A percentile compares a stretch with the other conserved stretches of the same genome.
phyloP scores from a whole-genome alignment of 1,140 invertebrate genomes.

The Telenomus remus region DNA sequence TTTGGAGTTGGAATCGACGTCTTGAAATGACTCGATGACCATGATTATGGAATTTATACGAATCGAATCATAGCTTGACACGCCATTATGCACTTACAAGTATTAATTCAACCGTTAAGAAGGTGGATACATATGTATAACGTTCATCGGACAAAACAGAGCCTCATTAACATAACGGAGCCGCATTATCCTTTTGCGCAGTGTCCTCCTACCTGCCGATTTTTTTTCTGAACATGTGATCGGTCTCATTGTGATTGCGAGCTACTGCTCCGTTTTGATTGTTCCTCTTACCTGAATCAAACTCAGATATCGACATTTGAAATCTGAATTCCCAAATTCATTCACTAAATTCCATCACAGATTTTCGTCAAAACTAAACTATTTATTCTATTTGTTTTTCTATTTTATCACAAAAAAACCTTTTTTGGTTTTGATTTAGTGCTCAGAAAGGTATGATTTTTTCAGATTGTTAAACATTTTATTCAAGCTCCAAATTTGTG shows the following conservation, averaged over 20 bases:
- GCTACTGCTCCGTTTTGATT: constrained; percentile 20
- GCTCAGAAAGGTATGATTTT: too few relatives aligned
- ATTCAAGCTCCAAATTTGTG: too few relatives aligned
- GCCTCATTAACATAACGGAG: constrained; percentile 74
- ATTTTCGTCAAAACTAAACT: too few relatives aligned
- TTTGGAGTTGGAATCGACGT: constrained; percentile 25
- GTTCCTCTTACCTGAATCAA: constrained; percentile 24
- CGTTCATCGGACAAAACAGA: constrained; percentile 64
- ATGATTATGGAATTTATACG: constrained; percentile 36
- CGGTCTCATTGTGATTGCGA: constrained; percentile 51
- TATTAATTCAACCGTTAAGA: constrained; percentile 70
- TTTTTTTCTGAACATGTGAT: constrained; percentile 44
- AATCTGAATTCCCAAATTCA: constrained; percentile 34
- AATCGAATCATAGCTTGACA: constrained; percentile 56
- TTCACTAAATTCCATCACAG: too few relatives aligned
- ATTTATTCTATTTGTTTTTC: too few relatives aligned
- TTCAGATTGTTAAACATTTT: too few relatives aligned
- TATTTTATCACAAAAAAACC: too few relatives aligned
- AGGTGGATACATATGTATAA: constrained; percentile 57
- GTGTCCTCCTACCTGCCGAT: constrained; percentile 51
- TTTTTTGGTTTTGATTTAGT: too few relatives aligned
- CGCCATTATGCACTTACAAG: constrained; percentile 59
- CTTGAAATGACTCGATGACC: constrained; percentile 39
- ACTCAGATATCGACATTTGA: constrained; percentile 22
- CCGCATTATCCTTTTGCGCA: constrained; percentile 55